phyloP scores from a whole-genome alignment of 2,113 vertebrate genomes.

The Nestor notabilis region DNA sequence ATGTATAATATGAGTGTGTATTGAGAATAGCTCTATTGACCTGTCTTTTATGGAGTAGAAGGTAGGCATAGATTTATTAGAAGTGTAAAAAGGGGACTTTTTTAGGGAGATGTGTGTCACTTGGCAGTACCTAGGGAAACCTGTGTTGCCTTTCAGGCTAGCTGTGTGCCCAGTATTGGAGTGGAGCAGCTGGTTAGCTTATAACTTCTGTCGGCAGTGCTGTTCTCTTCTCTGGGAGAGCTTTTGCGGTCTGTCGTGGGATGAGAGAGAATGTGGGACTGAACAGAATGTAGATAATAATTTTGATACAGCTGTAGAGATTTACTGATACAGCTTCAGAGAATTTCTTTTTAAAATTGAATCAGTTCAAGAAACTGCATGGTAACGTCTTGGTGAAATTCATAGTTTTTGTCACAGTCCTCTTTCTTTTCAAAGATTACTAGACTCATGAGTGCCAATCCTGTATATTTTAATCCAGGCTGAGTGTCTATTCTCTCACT shows the following conservation, averaged over 20 bases:
- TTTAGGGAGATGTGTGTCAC: background rate
- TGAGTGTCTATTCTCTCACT: background rate
- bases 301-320: background rate
- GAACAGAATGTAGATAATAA: background rate
- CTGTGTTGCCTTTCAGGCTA: background rate
- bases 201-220: accelerated
- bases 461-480: background rate
- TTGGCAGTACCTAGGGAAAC: background rate
- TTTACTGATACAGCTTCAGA: background rate
- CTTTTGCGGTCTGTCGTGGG: background rate
- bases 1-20: background rate
- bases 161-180: background rate
- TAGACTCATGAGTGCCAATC: background rate
- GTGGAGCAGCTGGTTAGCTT: background rate
- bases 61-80: background rate
- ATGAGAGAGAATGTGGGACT: background rate
- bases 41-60: background rate
- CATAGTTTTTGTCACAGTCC: background rate
- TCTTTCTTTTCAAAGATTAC: background rate
- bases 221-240: background rate
- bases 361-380: background rate
- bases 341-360: background rate
- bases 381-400: background rate
- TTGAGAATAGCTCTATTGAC: background rate
- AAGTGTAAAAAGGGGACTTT: background rate